A percentile compares a stretch with the other conserved stretches of the same genome.
phyloP scores from a whole-genome alignment of 1,140 invertebrate species.

The Chionoecetes opilio region DNA sequence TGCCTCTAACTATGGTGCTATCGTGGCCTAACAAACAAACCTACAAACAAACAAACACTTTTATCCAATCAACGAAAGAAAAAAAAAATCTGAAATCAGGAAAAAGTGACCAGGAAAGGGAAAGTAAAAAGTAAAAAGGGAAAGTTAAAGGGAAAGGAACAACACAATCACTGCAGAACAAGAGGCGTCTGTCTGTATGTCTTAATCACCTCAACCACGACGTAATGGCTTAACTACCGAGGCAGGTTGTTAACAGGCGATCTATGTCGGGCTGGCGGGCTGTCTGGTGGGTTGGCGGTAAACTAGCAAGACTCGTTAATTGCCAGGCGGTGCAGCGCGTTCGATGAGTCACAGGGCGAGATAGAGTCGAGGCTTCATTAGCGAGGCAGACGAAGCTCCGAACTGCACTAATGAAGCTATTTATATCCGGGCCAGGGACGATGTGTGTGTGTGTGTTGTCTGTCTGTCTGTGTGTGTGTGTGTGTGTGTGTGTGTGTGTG shows the following conservation, averaged over 20 bases:
- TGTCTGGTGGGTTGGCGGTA: neutral
- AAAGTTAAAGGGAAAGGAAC: too few relatives aligned
- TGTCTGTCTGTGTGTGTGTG: too few relatives aligned
- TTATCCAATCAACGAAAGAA: too few relatives aligned
- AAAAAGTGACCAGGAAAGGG: too few relatives aligned
- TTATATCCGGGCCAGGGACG: neutral
- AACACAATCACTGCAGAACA: too few relatives aligned
- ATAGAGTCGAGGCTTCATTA: slow-evolving; percentile 20
- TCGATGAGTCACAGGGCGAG: neutral
- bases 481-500: too few relatives aligned
- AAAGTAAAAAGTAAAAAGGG: too few relatives aligned
- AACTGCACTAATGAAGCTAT: neutral
- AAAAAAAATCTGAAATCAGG: too few relatives aligned
- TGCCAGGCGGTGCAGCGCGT: neutral
- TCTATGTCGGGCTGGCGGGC: neutral
- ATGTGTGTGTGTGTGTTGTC: neutral
- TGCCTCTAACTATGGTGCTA: too few relatives aligned
- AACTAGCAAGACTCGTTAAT: neutral
- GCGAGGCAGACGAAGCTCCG: neutral
- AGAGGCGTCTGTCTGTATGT: neutral
- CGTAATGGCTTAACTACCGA: neutral
- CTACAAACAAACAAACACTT: too few relatives aligned
- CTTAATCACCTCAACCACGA: neutral
- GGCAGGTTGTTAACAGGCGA: neutral
- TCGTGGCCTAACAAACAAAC: too few relatives aligned